phyloP scores from a whole-genome alignment of 2,888 invertebrate genomes.

The Macaria notata region DNA sequence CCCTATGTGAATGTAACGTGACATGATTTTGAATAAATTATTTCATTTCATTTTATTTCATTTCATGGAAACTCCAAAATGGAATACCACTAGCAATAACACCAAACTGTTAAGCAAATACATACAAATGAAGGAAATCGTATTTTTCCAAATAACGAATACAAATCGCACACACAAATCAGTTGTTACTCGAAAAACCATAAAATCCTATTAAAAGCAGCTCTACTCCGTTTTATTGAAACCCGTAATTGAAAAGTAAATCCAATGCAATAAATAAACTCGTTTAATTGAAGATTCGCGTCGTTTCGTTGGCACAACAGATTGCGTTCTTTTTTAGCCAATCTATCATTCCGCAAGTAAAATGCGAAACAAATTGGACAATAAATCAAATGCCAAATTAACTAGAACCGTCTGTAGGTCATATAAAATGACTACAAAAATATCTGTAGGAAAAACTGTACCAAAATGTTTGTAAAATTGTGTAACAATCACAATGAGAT shows the following conservation, averaged over 20 bases:
- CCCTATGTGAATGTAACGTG: no score
- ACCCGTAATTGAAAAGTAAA: conserved; percentile 22
- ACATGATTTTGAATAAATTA: no score
- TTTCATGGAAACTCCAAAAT: no score
- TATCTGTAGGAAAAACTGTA: no score
- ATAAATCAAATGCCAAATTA: conserved; percentile 21
- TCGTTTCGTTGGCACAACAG: conserved; percentile 32
- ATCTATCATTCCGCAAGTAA: conserved; percentile 37
- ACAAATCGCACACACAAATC: conserved; percentile 1
- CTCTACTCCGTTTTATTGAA: conserved; percentile 20
- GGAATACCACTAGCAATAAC: no score
- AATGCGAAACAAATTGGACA: conserved; percentile 16
- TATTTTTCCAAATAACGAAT: no score
- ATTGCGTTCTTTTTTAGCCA: conserved; percentile 37
- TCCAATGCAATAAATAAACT: conserved; percentile 22
- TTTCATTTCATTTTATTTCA: no score
- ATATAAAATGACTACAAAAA: no score
- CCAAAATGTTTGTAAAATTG: no score
- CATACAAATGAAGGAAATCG: no score
- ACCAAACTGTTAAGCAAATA: no score
- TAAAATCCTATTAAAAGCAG: conserved; percentile 17
- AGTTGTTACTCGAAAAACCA: conserved; percentile 8
- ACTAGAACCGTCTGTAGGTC: not conserved
- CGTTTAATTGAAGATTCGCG: conserved; percentile 20
- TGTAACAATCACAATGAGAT: no score